Evolutionary conservation across 2,113 vertebrate species (phyloP), one percentile per base, ranked within the genome.

Genomic region (Amblyornis subalaris): DNA sequence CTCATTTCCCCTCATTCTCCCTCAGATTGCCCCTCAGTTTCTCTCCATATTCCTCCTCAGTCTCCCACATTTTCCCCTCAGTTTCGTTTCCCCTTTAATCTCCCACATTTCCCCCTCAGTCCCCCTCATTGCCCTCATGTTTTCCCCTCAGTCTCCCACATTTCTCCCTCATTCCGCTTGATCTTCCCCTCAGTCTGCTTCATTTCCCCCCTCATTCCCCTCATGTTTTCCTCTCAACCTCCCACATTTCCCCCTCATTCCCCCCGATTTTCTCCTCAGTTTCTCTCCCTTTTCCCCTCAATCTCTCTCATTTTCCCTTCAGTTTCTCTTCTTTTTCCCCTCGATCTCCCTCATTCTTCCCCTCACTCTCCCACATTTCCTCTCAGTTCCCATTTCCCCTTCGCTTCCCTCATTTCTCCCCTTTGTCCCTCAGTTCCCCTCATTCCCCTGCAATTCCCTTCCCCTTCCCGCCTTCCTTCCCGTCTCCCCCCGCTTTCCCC

Each of bases 401-500:
- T 60, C 60, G 29, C 70, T 73, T 81, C 61, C 86, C 60, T 25
- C 28, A 7, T 35, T 65, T 67, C 53, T 35, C 71, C 21, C 44
- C 60, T 83, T 84, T 89, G 78, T 89, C 48, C 62, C 44, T 44
- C 22, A 3, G 1, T 33, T 42, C 26, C 47, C 29, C 47, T 58
- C 64, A 42, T 76, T 29, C 55, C 31, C 42, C 51, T 2, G 3
- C 69, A 31, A 19, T 35, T 40, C 20, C 60, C 35, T 76, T 51
- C 71, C 35, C 12, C 22, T 84, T 65, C 92, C 92, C 78, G 61
- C 88, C 13, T 77, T 90, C 38, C 76, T 76, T 90, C 20, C 71
- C 36, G 40, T 54, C 72, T 55, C 45, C 60, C 42, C 35, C 10
- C 50, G 36, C 81, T 67, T 58, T 38, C 42, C 42, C 72, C 33